Conservation (phyloP, 2,113 vertebrate species). For the Oreochromis spilurus region DNA sequence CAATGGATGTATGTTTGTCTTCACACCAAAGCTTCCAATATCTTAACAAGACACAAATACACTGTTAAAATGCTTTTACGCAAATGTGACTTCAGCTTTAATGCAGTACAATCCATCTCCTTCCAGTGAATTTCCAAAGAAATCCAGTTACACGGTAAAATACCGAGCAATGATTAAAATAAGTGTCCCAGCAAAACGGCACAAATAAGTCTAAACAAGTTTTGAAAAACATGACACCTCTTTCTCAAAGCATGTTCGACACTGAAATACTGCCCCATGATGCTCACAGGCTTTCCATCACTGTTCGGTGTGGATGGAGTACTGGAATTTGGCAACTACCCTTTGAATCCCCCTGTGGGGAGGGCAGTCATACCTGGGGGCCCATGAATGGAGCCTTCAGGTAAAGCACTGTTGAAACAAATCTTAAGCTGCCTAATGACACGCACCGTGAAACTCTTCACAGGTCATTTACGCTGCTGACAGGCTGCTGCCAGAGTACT, state of each 20-base stretch:
- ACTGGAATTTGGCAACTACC: conserved; percentile 23
- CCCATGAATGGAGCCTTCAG: conserved; percentile 82
- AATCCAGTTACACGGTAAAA: not conserved
- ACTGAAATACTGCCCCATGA: conserved; percentile 10
- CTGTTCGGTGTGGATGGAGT: conserved; percentile 13
- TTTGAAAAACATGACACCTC: not conserved
- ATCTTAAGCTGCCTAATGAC: conserved; percentile 87
- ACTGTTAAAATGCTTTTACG: not conserved
- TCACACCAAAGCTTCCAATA: not conserved
- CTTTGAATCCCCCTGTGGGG: not conserved
- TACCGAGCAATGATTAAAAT: not conserved
- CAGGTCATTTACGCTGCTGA: conserved; percentile 94
- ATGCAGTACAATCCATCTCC: not conserved
- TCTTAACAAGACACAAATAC: not conserved
- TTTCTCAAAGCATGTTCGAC: not conserved
- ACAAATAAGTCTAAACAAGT: not conserved
- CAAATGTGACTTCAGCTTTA: not conserved
- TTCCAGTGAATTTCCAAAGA: not conserved
- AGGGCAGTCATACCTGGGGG: conserved; percentile 78
- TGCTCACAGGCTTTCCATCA: conserved; percentile 35
- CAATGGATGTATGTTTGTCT: not conserved
- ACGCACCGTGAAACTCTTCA: conserved; percentile 90
- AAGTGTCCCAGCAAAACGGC: not conserved
- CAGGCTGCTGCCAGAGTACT: conserved; percentile 68
- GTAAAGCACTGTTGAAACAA: conserved; percentile 86